A percentile compares a stretch with the other conserved stretches of the same genome.
Conservation (phyloP, 1,140 invertebrate genomes). For the Mamestra configurata region DNA sequence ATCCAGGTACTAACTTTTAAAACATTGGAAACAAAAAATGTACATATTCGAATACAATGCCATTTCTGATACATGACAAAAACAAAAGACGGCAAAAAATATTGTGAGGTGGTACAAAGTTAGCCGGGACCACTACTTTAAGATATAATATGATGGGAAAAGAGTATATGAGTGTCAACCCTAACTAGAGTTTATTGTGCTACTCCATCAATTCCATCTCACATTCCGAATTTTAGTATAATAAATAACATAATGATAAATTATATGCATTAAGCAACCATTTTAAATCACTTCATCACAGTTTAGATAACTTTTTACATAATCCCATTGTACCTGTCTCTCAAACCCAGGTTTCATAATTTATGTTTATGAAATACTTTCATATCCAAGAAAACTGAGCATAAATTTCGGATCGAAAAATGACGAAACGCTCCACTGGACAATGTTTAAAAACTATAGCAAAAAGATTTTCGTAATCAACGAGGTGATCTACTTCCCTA, state of each 20-base stretch:
- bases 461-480: constrained; percentile 85
- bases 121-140: too few relatives aligned
- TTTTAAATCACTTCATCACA: constrained; percentile 6
- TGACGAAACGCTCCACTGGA: constrained; percentile 72
- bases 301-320: constrained; percentile 20
- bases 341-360: constrained; percentile 42
- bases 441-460: constrained; percentile 77
- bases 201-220: constrained; percentile 17
- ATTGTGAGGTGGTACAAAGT: too few relatives aligned
- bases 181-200: neutral
- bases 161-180: neutral
- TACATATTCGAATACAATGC: too few relatives aligned
- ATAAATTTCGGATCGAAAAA: constrained; percentile 75
- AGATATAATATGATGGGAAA: neutral
- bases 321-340: constrained; percentile 11
- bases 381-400: constrained; percentile 57
- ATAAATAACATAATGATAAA: constrained; percentile 49
- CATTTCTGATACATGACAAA: too few relatives aligned
- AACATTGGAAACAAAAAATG: too few relatives aligned
- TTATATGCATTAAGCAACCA: constrained; percentile 23
- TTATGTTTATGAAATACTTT: constrained; percentile 58
- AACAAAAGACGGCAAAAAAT: too few relatives aligned
- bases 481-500: constrained; percentile 83
- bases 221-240: constrained; percentile 60
- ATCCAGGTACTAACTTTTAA: too few relatives aligned